Evolutionary conservation across 2,888 invertebrate species (phyloP).

Genomic region (Caenorhabditis virilis): DNA sequence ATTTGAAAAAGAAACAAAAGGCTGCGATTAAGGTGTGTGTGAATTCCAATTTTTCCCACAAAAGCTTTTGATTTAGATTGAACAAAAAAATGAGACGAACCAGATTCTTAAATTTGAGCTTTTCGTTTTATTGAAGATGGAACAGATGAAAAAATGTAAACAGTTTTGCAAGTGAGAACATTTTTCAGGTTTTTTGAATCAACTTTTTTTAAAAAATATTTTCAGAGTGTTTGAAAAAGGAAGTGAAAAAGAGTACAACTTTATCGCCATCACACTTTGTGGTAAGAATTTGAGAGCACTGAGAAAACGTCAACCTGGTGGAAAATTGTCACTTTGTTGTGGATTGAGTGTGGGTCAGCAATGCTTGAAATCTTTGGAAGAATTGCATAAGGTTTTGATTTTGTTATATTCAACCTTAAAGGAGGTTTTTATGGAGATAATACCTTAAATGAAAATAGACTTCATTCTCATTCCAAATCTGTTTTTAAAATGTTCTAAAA

Average conservation of each 20-base stretch:
- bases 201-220: background rate
- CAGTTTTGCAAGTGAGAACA: slow-evolving; percentile 43
- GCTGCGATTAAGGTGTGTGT: slow-evolving; percentile 27
- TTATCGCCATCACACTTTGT: slow-evolving; percentile 46
- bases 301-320: slow-evolving; percentile 37
- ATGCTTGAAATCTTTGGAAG: slow-evolving; percentile 46
- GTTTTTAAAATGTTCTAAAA: no score
- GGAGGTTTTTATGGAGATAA: no score
- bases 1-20: slow-evolving; percentile 22
- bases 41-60: background rate
- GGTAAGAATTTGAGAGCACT: slow-evolving; percentile 41
- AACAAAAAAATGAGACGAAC: slow-evolving; percentile 35
- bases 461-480: no score
- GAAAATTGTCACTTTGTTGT: slow-evolving; percentile 42
- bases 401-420: no score
- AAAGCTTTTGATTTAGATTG: slow-evolving; percentile 39
- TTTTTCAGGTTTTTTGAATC: background rate
- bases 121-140: slow-evolving; percentile 38
- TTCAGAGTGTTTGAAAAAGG: slow-evolving; percentile 40
- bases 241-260: slow-evolving; percentile 38
- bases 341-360: slow-evolving; percentile 46
- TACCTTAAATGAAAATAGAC: no score
- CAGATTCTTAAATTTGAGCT: slow-evolving; percentile 44
- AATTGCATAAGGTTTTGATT: slow-evolving; percentile 46
- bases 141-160: slow-evolving; percentile 34